Base-by-base conservation (phyloP, 2,888 invertebrate genomes). In the Terebella lapidaria region DNA sequence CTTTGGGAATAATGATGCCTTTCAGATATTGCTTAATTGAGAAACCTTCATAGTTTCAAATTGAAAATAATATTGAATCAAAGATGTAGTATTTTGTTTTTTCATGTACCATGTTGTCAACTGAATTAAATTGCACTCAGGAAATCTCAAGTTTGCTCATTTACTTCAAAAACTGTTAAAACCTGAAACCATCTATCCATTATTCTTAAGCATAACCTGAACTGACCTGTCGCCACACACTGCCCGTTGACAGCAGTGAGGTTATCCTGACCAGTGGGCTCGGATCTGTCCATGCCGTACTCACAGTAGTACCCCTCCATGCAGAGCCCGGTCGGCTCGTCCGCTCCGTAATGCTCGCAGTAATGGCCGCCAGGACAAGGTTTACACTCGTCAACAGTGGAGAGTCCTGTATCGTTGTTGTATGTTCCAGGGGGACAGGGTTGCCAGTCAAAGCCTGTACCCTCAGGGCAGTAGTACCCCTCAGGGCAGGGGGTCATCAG, bases 301-400 rank as follows among this genome's bases (percentile, higher is more conserved):
- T 73, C 72, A 66, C 78, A 78, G 69, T 70, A 78, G 55, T 75
- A 72, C 3, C 77, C 77, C 1, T 68, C 68, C 30, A 67, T 70
- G 67, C 78, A 78, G 35, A 59, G 63, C 1, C 70, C 77, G 3
- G 70, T 64, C 1, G 74, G 70, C 3, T 59, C 56, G 22, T 62
- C 63, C 1, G 67, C 71, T 25, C 60, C 67, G 10, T 58, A 58
- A 25, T 61, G 28, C 49, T 72, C 71, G 64, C 78, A 78, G 64
- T 75, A 77, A 53, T 70, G 62, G 5, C 78, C 78, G 1, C 76
- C 77, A 2, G 71, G 67, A 60, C 78, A 78, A 1, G 70, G 64
- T 25, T 65, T 70, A 63, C 78, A 78, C 60, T 78, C 71, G 15
- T 56, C 53, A n/a, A 55, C 60, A 3, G 52, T 52, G 2, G 22